Percentiles rank a stretch among this genome's conserved stretches.
Conservation (phyloP, 2,888 invertebrate species). For the Falcaria lacertinaria region DNA sequence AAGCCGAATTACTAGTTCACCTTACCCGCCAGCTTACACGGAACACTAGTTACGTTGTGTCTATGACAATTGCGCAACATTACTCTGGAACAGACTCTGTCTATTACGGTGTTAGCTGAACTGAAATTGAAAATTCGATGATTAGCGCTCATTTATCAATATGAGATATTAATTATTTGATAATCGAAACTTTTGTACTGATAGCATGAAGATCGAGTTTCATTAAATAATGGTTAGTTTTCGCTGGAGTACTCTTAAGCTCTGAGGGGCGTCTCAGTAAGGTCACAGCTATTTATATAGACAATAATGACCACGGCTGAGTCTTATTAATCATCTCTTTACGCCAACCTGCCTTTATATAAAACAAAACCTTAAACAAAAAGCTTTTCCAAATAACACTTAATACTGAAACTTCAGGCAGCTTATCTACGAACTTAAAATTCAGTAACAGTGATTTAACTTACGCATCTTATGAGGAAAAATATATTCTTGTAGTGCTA, state of each 20-base stretch:
- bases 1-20: constrained; percentile 58
- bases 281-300: constrained; percentile 60
- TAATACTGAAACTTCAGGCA: too few relatives aligned
- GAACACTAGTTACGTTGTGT: too few relatives aligned
- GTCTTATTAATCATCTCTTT: constrained; percentile 67
- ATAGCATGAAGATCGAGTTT: constrained; percentile 2
- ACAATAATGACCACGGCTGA: constrained; percentile 55
- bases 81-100: too few relatives aligned
- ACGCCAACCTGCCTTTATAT: constrained; percentile 32
- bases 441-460: too few relatives aligned
- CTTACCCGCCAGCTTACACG: constrained; percentile 33
- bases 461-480: too few relatives aligned
- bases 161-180: neutral
- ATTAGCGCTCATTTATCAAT: neutral
- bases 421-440: too few relatives aligned
- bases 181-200: neutral
- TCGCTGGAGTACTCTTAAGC: constrained; percentile 51
- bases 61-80: too few relatives aligned
- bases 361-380: constrained; percentile 1
- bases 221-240: constrained; percentile 8
- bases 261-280: constrained; percentile 59
- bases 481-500: too few relatives aligned
- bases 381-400: too few relatives aligned
- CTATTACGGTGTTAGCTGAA: too few relatives aligned
- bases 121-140: neutral